A percentile compares a stretch with the other conserved stretches of the same genome.
Evolutionary conservation across 2,888 invertebrate species (phyloP).

Genomic region (Drosophila meridionalis): DNA sequence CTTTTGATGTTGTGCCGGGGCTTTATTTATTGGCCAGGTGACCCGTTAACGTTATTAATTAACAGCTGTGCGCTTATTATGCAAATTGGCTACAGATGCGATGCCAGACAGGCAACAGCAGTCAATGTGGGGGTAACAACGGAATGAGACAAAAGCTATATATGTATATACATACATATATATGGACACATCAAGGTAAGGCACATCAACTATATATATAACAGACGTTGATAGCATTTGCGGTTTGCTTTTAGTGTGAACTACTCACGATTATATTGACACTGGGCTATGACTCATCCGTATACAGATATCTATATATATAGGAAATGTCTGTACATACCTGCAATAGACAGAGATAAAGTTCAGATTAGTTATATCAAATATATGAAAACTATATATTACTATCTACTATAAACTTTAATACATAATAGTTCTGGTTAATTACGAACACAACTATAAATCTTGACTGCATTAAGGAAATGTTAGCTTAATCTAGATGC

Average conservation of each 20-base stretch:
- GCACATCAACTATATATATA: slow-evolving; percentile 22
- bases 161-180: slow-evolving; percentile 30
- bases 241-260: slow-evolving; percentile 30
- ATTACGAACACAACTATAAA: slow-evolving; percentile 8
- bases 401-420: not conserved
- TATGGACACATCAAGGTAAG: slow-evolving; percentile 45
- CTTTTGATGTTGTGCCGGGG: slow-evolving; percentile 69
- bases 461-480: slow-evolving; percentile 3
- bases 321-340: slow-evolving; percentile 51
- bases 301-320: not conserved
- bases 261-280: slow-evolving; percentile 62
- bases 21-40: slow-evolving; percentile 57
- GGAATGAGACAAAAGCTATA: slow-evolving; percentile 15
- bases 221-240: slow-evolving; percentile 45
- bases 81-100: slow-evolving; percentile 73
- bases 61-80: slow-evolving; percentile 78
- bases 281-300: slow-evolving; percentile 36
- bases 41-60: slow-evolving; percentile 78
- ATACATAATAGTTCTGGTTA: slow-evolving; percentile 3
- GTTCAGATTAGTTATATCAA: slow-evolving; percentile 40
- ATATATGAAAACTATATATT: not conserved
- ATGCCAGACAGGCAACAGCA: slow-evolving; percentile 24
- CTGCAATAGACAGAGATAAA: slow-evolving; percentile 52
- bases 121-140: slow-evolving; percentile 40
- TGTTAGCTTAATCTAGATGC: not conserved